Percentiles rank a stretch among this genome's conserved stretches.
phyloP scores from a whole-genome alignment of 2,888 invertebrate species.

The Meta bourneti region DNA sequence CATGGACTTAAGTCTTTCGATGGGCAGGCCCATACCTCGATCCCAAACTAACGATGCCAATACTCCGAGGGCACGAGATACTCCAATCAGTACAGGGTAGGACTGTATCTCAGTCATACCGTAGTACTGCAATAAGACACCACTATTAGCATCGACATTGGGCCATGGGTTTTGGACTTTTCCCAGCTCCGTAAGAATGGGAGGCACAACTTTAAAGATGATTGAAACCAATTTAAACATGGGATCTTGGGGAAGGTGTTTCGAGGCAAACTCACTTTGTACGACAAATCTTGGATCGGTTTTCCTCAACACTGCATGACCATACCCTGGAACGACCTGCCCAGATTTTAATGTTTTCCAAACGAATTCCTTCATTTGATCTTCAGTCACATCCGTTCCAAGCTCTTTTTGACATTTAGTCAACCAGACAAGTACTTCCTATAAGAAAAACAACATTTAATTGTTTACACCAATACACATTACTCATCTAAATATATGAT shows the following conservation, averaged over 20 bases:
- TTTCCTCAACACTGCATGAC: conserved; percentile 96
- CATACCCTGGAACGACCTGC: conserved; percentile 97
- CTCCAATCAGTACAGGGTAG: conserved; percentile 95
- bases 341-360: conserved; percentile 98
- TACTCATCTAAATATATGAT: too few relatives aligned
- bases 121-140: conserved; percentile 80
- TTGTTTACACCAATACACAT: too few relatives aligned
- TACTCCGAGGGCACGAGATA: conserved; percentile 92
- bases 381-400: conserved; percentile 90
- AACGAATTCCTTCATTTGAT: conserved; percentile 93
- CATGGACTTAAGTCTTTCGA: conserved; percentile 93
- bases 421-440: conserved; percentile 95
- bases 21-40: conserved; percentile 90
- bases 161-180: conserved; percentile 99
- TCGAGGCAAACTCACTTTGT: conserved; percentile 95
- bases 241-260: conserved; percentile 94
- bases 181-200: conserved; percentile 93
- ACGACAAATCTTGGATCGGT: conserved; percentile 96
- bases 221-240: conserved; percentile 94
- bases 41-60: conserved; percentile 92
- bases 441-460: too few relatives aligned
- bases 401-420: conserved; percentile 92
- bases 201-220: conserved; percentile 95
- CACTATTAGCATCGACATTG: conserved; percentile 98
- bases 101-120: conserved; percentile 95